Conservation (phyloP, 2,113 vertebrate species). For the Ceyx melanurus region DNA sequence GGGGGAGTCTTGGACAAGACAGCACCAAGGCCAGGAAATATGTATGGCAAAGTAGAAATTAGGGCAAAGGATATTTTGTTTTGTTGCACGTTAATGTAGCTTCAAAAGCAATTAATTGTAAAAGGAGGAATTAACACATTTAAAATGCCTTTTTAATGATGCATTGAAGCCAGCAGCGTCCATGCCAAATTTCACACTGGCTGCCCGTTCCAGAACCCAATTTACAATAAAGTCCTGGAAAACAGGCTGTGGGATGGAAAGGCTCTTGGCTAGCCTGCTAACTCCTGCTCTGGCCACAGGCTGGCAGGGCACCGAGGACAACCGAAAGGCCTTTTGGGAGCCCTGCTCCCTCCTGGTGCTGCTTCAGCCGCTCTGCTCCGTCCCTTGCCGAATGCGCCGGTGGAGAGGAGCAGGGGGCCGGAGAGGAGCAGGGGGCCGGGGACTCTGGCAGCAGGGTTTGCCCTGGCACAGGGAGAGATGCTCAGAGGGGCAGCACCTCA, state of each 20-base stretch:
- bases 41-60: conserved; percentile 19
- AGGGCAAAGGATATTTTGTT: conserved; percentile 6
- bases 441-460: neutral
- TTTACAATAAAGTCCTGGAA: conserved; percentile 35
- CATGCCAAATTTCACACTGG: conserved; percentile 41
- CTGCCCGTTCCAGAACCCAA: neutral
- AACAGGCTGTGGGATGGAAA: conserved; percentile 3
- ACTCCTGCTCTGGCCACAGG: neutral
- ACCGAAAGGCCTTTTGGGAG: neutral
- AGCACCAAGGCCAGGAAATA: neutral
- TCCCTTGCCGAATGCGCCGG: rapidly evolving
- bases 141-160: conserved; percentile 62
- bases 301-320: neutral
- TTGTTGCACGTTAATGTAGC: conserved; percentile 10
- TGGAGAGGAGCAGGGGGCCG: neutral
- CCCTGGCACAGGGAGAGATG: rapidly evolving
- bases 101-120: conserved; percentile 59
- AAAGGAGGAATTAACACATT: conserved; percentile 61
- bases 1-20: neutral
- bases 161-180: neutral
- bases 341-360: neutral
- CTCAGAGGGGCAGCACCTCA: neutral
- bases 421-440: rapidly evolving
- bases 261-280: neutral
- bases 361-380: neutral